phyloP scores from a whole-genome alignment of 2,113 vertebrate genomes.

The Podilymbus podiceps region DNA sequence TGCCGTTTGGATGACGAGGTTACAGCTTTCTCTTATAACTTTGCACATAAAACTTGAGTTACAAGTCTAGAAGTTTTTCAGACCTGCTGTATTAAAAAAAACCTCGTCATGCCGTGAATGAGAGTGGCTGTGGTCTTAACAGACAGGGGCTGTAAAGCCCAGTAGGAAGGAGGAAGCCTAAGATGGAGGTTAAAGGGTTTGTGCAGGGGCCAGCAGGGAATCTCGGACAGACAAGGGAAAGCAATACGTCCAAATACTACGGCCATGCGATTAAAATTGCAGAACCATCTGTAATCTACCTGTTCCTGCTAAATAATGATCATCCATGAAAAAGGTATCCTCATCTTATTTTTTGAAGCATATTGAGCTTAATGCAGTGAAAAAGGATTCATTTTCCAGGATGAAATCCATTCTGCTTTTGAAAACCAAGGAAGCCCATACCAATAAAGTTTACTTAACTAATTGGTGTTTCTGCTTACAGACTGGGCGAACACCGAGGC shows the following conservation, averaged over 20 bases:
- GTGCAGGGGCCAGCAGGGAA: not conserved
- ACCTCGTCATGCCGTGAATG: not conserved
- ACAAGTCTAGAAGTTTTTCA: not conserved
- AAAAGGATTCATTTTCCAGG: not conserved
- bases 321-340: not conserved
- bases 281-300: not conserved
- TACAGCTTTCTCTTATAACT: not conserved
- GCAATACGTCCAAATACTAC: not conserved
- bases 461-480: not conserved
- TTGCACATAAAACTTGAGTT: not conserved
- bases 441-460: not conserved
- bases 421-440: not conserved
- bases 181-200: not conserved
- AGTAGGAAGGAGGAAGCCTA: not conserved
- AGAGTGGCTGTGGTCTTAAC: not conserved
- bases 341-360: not conserved
- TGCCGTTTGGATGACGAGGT: not conserved
- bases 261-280: not conserved
- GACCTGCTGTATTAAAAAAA: not conserved
- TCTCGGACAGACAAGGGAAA: not conserved
- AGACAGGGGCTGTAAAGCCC: not conserved
- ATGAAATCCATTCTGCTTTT: not conserved
- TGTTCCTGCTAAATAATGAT: not conserved
- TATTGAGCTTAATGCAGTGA: rapidly evolving
- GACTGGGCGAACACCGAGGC: not conserved